Percentiles rank a stretch among this genome's conserved stretches.
These are phyloP conservation scores for Aleiodes testaceus DNA, from an alignment of 2,888 invertebrate genomes.

Conservation along the genomic window DNA sequence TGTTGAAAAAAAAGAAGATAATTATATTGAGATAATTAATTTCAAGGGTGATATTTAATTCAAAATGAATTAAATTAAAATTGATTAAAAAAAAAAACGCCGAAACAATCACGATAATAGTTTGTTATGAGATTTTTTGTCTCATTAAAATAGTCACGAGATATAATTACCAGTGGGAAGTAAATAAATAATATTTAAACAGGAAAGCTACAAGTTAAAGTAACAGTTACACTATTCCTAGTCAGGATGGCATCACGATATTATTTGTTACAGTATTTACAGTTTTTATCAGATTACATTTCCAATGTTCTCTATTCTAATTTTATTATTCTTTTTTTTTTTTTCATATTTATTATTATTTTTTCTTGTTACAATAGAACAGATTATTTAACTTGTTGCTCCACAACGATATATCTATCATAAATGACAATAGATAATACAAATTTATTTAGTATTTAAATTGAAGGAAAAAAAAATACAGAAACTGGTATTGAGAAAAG, in stretches of 20 bases:
- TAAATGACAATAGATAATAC: constrained; percentile 69
- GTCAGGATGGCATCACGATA: constrained; percentile 70
- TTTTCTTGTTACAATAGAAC: constrained; percentile 39
- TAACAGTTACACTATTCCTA: constrained; percentile 63
- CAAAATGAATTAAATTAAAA: neutral
- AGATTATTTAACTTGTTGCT: constrained; percentile 57
- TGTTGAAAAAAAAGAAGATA: neutral
- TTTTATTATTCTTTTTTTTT: constrained; percentile 9
- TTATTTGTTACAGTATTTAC: constrained; percentile 72
- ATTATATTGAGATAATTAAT: constrained; percentile 10
- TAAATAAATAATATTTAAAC: constrained; percentile 10
- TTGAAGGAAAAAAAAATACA: neutral
- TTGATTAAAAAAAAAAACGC: neutral
- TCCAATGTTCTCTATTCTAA: constrained; percentile 43
- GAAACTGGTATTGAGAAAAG: neutral
- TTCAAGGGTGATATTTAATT: constrained; percentile 30
- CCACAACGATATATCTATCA: constrained; percentile 70
- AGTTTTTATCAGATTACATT: constrained; percentile 58
- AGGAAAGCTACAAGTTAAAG: constrained; percentile 6
- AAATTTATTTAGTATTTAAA: constrained; percentile 68
- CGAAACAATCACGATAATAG: constrained; percentile 32
- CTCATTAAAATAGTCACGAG: neutral
- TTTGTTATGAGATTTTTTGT: constrained; percentile 33
- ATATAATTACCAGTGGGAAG: constrained; percentile 12
- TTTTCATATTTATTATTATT: constrained; percentile 34